Conservation (phyloP, 2,797 vertebrate species). For the Syngnathus rostellatus region DNA sequence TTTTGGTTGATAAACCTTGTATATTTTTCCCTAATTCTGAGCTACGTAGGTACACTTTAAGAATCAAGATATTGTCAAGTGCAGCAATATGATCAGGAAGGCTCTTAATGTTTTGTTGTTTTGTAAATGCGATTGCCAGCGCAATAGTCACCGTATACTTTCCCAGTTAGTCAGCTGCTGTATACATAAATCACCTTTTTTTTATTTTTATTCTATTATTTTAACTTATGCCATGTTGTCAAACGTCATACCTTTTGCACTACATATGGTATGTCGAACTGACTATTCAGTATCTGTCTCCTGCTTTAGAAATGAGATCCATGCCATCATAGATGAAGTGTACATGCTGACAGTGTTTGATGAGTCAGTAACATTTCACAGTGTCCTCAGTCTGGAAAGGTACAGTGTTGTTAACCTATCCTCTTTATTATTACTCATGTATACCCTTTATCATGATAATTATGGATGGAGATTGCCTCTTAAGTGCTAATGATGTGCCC, state of each 20-base stretch:
- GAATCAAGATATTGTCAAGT: conserved; percentile 45
- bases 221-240: not conserved
- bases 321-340: conserved; percentile 88
- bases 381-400: conserved; percentile 85
- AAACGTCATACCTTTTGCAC: too few species aligned
- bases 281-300: not conserved
- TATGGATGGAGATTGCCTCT: conserved; percentile 24
- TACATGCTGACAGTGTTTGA: conserved; percentile 96
- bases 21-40: too few species aligned
- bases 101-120: conserved; percentile 32
- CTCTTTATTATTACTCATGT: conserved; percentile 23
- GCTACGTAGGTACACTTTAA: conserved; percentile 12
- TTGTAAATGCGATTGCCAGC: conserved; percentile 40
- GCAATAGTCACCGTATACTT: conserved; percentile 10
- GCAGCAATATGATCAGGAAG: conserved; percentile 32
- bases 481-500: conserved; percentile 29
- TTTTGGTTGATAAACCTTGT: too few species aligned
- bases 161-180: conserved; percentile 18
- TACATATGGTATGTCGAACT: not conserved
- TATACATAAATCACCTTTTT: conserved; percentile 23
- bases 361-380: conserved; percentile 74
- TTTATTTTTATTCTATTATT: too few species aligned
- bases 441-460: conserved; percentile 28
- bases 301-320: conserved; percentile 77
- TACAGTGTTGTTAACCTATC: conserved; percentile 46